Percentiles rank a stretch among this genome's conserved stretches.
These are phyloP conservation scores for Hydrotaea cyrtoneurina DNA, from an alignment of 2,888 invertebrate species.

Conservation along the genomic window DNA sequence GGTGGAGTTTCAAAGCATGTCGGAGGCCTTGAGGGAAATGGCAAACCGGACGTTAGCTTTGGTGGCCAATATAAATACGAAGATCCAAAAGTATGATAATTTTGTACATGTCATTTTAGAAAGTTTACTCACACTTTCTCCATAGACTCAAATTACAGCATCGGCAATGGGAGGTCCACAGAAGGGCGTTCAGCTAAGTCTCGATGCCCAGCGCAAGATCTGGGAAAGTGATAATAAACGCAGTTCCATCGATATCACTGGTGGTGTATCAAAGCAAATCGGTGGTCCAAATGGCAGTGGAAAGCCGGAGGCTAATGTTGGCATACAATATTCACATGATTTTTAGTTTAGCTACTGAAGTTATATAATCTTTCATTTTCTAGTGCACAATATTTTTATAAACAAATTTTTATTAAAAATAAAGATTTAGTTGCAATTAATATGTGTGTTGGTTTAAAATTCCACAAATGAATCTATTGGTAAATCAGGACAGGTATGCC, in stretches of 20 bases:
- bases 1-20: neutral
- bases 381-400: too few relatives aligned
- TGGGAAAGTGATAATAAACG: slow-evolving; percentile 11
- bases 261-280: neutral
- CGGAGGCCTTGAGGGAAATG: slow-evolving; percentile 8
- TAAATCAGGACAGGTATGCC: too few relatives aligned
- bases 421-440: too few relatives aligned
- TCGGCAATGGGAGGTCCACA: neutral
- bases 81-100: too few relatives aligned
- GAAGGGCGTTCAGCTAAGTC: neutral
- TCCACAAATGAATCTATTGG: too few relatives aligned
- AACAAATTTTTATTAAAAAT: too few relatives aligned
- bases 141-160: neutral
- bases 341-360: neutral
- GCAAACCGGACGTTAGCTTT: neutral
- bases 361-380: neutral
- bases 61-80: too few relatives aligned
- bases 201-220: neutral
- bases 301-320: neutral
- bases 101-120: too few relatives aligned
- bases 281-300: slow-evolving; percentile 24
- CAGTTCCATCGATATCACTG: neutral
- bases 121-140: neutral
- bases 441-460: too few relatives aligned
- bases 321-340: neutral